A percentile compares a stretch with the other conserved stretches of the same genome.
Conservation (phyloP, 2,888 invertebrate genomes). For the Unio delphinus region DNA sequence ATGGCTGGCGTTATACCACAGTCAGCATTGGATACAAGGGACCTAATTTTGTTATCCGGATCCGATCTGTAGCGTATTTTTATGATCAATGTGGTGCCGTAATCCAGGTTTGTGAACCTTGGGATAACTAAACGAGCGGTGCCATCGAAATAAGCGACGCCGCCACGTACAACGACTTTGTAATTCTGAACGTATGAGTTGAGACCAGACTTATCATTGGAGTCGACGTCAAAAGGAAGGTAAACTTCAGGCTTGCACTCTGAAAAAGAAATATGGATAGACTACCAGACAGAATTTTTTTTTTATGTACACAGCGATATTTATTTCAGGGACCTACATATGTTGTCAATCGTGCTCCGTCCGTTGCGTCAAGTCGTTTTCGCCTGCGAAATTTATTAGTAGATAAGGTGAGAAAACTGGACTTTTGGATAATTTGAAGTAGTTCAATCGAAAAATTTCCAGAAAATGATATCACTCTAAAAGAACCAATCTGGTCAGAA, state of each 20-base stretch:
- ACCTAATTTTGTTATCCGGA: slow-evolving; percentile 23
- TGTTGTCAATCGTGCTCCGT: no score
- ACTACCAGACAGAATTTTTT: no score
- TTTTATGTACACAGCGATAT: no score
- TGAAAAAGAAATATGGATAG: slow-evolving; percentile 7
- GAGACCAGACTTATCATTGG: slow-evolving; percentile 38
- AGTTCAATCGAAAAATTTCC: no score
- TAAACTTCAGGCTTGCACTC: slow-evolving; percentile 38
- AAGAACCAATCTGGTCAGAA: no score
- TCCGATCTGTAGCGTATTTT: slow-evolving; percentile 41
- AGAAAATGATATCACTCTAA: no score
- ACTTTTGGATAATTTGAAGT: no score
- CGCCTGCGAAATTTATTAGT: no score
- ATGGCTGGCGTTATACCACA: slow-evolving; percentile 48
- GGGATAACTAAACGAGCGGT: slow-evolving; percentile 50
- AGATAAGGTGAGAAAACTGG: no score
- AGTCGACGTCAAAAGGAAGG: slow-evolving; percentile 38
- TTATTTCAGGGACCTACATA: no score
- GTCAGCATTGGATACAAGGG: slow-evolving; percentile 55
- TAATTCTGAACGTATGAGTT: slow-evolving; percentile 31
- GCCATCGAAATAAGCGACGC: slow-evolving; percentile 51
- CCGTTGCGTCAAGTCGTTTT: no score
- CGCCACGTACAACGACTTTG: slow-evolving; percentile 43
- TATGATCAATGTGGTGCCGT: slow-evolving; percentile 47
- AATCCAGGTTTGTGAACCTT: slow-evolving; percentile 50